Evolutionary conservation across 53 echinoderm and acorn worm genomes (phyloP).

Genomic region (Paracentrotus lividus): DNA sequence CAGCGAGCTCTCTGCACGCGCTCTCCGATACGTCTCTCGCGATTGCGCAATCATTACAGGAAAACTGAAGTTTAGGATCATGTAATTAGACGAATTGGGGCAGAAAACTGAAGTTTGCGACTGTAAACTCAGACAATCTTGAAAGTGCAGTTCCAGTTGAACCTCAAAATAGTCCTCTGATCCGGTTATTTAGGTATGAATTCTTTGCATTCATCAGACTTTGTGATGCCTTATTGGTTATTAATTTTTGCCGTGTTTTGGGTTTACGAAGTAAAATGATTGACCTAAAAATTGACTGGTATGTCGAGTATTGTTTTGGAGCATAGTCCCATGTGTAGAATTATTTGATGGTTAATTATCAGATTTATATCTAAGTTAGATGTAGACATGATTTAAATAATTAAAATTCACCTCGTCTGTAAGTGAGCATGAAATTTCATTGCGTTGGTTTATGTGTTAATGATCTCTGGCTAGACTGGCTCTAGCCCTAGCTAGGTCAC

Average conservation of each 20-base stretch:
- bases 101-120: too few species aligned
- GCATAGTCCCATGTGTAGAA: constrained; percentile 18
- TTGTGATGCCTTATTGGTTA: background rate
- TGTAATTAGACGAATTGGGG: too few species aligned
- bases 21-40: too few species aligned
- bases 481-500: background rate
- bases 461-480: background rate
- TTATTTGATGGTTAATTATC: background rate
- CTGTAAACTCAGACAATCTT: too few species aligned
- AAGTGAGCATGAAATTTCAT: background rate
- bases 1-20: too few species aligned
- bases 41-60: too few species aligned
- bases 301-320: background rate
- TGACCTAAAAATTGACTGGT: background rate
- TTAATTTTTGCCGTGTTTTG: background rate
- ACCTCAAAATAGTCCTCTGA: too few species aligned
- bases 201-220: background rate
- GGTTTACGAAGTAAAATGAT: background rate
- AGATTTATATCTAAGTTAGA: background rate
- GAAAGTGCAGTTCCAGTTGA: too few species aligned
- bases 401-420: background rate
- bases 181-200: background rate
- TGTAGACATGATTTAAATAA: fast-evolving
- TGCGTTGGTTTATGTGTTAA: background rate
- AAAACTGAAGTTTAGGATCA: too few species aligned